Evolutionary conservation across 2,797 vertebrate genomes (phyloP), one percentile per base, ranked within the genome.

Genomic region (Cyprinella venusta): DNA sequence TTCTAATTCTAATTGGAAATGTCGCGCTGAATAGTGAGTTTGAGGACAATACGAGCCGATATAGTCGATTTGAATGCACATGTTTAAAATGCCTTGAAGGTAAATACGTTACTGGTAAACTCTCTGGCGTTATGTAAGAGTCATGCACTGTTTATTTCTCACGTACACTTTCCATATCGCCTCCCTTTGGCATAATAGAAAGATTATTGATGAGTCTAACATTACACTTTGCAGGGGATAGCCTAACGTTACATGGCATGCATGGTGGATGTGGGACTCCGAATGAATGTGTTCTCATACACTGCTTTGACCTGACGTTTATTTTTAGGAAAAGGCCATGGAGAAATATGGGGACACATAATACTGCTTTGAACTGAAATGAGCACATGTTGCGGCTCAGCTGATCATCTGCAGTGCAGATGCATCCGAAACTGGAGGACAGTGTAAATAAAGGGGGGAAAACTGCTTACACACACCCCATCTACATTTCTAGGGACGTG

Each of bases 351-450:
- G 59, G 81, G 87, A 81, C 76, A 83, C 42, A 50, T 85, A 45
- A 61, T 74, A 64, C 26, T 69, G n/a, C 80, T 61, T 72, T 78
- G 79, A 80, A 56, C 42, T 81, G 80, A 85, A 87, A 87, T 87
- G 61, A 85, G 82, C 86, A 64, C 82, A 86, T 63, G 89, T 75
- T 86, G 87, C 88, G 70, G 85, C 63, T 76, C 33, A 42, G 24
- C 76, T 69, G 38, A 86, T 89, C 80, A 83, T 84, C 91, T 93
- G 93, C 93, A 95, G 85, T 94, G 94, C 94, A 91, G 93, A 92
- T 89, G 89, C 88, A 85, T 90, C 86, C 21, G 91, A 92, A 89
- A 89, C 90, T 89, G 91, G 88, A 76, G 21, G 91, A 88, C 85
- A 86, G 85, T 83, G 86, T 84, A 84, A 86, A 59, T 18, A 36